phyloP scores from a whole-genome alignment of 1,140 invertebrate species.

The Nymphalis io region DNA sequence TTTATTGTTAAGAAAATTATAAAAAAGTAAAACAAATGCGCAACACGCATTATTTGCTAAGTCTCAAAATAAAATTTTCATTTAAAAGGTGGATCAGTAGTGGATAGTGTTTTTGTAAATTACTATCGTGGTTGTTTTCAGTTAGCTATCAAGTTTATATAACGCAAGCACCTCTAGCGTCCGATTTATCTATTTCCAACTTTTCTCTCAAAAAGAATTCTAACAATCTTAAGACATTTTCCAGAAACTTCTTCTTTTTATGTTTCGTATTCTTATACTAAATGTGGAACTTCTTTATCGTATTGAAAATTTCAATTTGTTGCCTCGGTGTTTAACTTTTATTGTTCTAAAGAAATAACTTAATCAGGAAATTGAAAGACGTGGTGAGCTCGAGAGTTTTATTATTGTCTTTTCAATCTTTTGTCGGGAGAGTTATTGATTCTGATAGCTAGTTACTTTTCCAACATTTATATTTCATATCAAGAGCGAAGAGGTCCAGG shows the following conservation, averaged over 20 bases:
- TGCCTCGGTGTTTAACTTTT: slow-evolving; percentile 28
- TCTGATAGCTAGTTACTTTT: background rate
- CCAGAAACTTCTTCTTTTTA: slow-evolving; percentile 25
- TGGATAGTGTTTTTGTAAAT: background rate
- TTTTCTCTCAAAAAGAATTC: slow-evolving; percentile 35
- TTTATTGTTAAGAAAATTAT: no score
- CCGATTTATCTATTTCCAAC: slow-evolving; percentile 19
- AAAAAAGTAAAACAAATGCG: no score
- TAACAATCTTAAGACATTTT: slow-evolving; percentile 35
- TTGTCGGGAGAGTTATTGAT: background rate
- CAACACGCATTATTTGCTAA: no score
- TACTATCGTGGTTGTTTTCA: background rate
- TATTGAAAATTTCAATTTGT: slow-evolving; percentile 36
- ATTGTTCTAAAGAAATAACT: slow-evolving; percentile 14
- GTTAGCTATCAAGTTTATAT: slow-evolving; percentile 3
- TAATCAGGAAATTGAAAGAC: slow-evolving; percentile 12
- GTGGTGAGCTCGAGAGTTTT: slow-evolving; percentile 5
- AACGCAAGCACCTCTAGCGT: slow-evolving; percentile 15
- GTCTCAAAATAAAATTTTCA: no score
- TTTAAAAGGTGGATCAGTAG: no score
- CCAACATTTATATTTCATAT: background rate
- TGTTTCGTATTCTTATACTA: slow-evolving; percentile 28
- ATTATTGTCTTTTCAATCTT: slow-evolving; percentile 11
- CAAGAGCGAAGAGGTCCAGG: background rate
- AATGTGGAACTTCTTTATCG: slow-evolving; percentile 29